phyloP scores from a whole-genome alignment of 2,113 vertebrate genomes.

The Grammomys surdaster region DNA sequence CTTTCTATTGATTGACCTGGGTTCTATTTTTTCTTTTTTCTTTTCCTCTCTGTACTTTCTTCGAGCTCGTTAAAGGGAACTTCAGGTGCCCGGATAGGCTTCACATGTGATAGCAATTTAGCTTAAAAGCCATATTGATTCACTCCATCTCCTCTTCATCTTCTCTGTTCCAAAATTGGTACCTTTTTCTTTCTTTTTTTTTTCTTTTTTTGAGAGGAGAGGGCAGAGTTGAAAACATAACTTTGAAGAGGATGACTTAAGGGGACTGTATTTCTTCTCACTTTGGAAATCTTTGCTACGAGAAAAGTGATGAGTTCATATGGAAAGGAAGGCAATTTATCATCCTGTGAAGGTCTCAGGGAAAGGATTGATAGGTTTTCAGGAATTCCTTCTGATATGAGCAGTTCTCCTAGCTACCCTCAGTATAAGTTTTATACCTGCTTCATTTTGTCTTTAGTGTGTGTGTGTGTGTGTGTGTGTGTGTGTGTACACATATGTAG shows the following conservation, averaged over 20 bases:
- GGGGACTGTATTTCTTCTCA: not conserved
- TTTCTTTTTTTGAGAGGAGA: no score
- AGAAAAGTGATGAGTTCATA: not conserved
- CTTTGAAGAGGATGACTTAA: slow-evolving; percentile 33
- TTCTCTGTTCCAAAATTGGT: slow-evolving; percentile 63
- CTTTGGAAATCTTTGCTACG: not conserved
- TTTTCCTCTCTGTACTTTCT: not conserved
- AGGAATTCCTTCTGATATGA: not conserved
- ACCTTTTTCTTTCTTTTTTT: not conserved
- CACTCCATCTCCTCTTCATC: slow-evolving; percentile 32
- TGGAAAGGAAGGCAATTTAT: not conserved
- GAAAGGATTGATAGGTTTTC: slow-evolving; percentile 15
- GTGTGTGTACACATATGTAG: not conserved
- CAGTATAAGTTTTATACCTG: not conserved
- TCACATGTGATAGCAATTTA: slow-evolving; percentile 7
- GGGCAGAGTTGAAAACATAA: not conserved
- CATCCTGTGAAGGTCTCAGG: not conserved
- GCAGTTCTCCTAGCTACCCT: not conserved
- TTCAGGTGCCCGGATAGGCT: not conserved
- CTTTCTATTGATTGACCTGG: not conserved
- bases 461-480: not conserved
- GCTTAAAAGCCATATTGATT: slow-evolving; percentile 56
- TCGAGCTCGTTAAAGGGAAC: slow-evolving; percentile 13
- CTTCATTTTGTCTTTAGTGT: not conserved
- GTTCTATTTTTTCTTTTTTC: not conserved